Conservation (phyloP, 1,140 invertebrate genomes). For the Drosophila guanche region DNA sequence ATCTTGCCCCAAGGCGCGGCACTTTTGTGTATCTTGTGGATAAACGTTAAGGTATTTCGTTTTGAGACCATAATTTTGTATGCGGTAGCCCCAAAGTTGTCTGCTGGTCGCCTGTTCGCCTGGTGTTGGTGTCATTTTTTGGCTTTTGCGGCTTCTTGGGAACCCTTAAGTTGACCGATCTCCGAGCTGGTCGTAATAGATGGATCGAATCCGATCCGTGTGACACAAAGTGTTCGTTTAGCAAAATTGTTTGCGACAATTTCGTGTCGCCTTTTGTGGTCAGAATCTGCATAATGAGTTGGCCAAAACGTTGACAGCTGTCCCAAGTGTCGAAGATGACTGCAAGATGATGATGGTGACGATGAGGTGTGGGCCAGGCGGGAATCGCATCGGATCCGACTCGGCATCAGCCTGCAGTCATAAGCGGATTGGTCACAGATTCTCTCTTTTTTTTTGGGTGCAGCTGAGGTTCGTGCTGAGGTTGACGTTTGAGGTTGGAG, state of each 20-base stretch:
- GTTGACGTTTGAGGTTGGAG: slow-evolving; percentile 36
- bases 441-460: slow-evolving; percentile 19
- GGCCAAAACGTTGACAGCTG: slow-evolving; percentile 65
- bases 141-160: slow-evolving; percentile 35
- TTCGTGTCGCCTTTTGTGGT: slow-evolving; percentile 61
- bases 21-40: slow-evolving; percentile 37
- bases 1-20: slow-evolving; percentile 57
- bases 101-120: slow-evolving; percentile 23
- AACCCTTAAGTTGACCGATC: slow-evolving; percentile 27
- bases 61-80: slow-evolving; percentile 43
- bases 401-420: slow-evolving; percentile 38
- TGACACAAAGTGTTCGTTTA: slow-evolving; percentile 33
- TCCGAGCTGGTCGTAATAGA: slow-evolving; percentile 27
- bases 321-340: slow-evolving; percentile 58
- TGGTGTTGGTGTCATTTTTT: slow-evolving; percentile 56
- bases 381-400: slow-evolving; percentile 18
- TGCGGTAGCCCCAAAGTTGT: slow-evolving; percentile 51
- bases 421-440: slow-evolving; percentile 71
- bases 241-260: slow-evolving; percentile 59
- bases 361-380: slow-evolving; percentile 25
- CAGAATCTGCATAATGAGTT: slow-evolving; percentile 67
- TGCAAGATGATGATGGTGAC: slow-evolving; percentile 26
- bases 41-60: slow-evolving; percentile 34
- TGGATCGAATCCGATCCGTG: slow-evolving; percentile 25
- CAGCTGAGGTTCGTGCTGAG: slow-evolving; percentile 30